These are phyloP conservation scores for Anser cygnoides DNA, from an alignment of 2,113 vertebrate genomes.

Conservation along the genomic window DNA sequence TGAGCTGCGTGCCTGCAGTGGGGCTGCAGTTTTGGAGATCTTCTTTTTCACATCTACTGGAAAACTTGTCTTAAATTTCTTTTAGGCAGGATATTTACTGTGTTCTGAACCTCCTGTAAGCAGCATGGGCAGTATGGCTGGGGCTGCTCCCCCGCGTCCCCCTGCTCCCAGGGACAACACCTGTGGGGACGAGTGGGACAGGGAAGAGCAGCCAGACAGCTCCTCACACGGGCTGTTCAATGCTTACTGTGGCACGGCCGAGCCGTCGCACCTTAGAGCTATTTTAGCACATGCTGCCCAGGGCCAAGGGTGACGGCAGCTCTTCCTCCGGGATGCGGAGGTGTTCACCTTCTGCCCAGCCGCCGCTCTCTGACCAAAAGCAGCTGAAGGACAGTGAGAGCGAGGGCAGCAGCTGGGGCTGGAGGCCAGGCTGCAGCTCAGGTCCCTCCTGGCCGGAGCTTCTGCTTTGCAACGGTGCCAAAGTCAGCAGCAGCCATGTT, in stretches of 20 bases:
- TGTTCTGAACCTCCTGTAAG: neutral
- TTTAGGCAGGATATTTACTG: neutral
- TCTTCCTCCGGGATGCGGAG: neutral
- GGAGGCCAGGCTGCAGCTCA: neutral
- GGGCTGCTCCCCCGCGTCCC: fast-evolving
- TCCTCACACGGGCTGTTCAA: fast-evolving
- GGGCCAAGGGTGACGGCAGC: neutral
- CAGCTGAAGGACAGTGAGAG: neutral
- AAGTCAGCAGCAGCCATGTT: neutral
- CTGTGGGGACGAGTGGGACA: neutral
- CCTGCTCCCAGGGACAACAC: neutral
- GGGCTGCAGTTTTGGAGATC: neutral
- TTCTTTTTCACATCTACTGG: neutral
- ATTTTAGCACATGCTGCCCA: neutral
- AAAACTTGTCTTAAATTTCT: neutral
- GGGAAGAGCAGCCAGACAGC: neutral
- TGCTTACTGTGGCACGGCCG: fast-evolving
- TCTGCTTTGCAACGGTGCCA: neutral
- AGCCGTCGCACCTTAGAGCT: neutral
- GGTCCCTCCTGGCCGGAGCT: neutral
- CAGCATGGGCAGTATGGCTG: neutral
- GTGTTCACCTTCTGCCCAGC: neutral
- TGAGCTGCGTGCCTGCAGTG: fast-evolving
- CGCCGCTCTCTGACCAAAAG: neutral
- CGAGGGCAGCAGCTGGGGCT: neutral